These are phyloP conservation scores for Melieria omissa DNA, from an alignment of 2,888 invertebrate genomes.

Conservation along the genomic window DNA sequence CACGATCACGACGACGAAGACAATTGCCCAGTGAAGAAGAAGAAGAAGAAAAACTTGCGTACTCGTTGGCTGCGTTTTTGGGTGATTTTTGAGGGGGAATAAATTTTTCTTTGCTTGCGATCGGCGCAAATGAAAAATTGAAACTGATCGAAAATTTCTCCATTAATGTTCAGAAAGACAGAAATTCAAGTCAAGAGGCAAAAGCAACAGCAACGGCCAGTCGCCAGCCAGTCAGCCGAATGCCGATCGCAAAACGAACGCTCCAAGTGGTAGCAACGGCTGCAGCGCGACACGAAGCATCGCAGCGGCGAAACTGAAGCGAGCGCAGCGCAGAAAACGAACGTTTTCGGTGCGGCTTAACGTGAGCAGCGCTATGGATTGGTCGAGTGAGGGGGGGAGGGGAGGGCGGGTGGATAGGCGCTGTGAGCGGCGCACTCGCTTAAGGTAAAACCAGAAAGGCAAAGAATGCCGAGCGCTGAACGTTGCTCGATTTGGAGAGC, in stretches of 20 bases:
- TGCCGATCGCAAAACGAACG: neutral
- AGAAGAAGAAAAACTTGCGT: conserved; percentile 16
- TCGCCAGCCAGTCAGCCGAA: conserved; percentile 26
- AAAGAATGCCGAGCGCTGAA: no score
- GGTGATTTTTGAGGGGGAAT: conserved; percentile 28
- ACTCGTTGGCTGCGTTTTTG: conserved; percentile 16
- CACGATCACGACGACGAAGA: neutral
- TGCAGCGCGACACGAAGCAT: conserved; percentile 2
- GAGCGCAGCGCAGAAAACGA: conserved; percentile 6
- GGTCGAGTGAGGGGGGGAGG: no score
- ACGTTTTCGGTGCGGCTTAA: neutral
- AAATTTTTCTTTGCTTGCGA: conserved; percentile 55
- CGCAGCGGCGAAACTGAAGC: conserved; percentile 16
- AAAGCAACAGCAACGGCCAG: conserved; percentile 11
- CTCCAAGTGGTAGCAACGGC: conserved; percentile 23
- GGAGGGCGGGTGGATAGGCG: no score
- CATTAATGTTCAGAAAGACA: conserved; percentile 56
- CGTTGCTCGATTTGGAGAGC: no score
- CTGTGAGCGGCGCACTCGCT: neutral
- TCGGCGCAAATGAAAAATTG: conserved; percentile 65
- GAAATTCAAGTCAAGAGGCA: conserved; percentile 28
- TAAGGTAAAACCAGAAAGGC: neutral
- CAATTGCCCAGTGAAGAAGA: neutral
- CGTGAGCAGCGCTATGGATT: no score
- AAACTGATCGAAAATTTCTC: conserved; percentile 67